Evolutionary conservation across 2,888 invertebrate genomes (phyloP).

Genomic region (Dasypolia templi): DNA sequence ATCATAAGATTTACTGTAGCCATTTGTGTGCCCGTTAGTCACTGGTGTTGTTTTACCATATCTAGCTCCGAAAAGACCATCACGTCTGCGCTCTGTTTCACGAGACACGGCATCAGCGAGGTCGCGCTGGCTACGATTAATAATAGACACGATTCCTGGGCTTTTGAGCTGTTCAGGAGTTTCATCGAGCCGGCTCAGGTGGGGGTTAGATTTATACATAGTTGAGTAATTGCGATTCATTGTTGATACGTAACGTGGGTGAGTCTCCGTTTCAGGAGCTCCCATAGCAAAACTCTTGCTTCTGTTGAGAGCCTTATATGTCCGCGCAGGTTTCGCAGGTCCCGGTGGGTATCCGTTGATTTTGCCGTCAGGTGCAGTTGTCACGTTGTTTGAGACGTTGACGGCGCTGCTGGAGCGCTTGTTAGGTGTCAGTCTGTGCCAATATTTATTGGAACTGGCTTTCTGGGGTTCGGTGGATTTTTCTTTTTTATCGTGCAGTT

Average conservation of each 20-base stretch:
- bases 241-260: slow-evolving; percentile 86
- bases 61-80: slow-evolving; percentile 89
- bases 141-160: slow-evolving; percentile 96
- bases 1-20: slow-evolving; percentile 85
- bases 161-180: slow-evolving; percentile 94
- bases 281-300: slow-evolving; percentile 97
- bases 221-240: slow-evolving; percentile 89
- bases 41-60: slow-evolving; percentile 90
- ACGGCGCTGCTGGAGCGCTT: slow-evolving; percentile 91
- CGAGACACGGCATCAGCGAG: slow-evolving; percentile 91
- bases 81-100: slow-evolving; percentile 88
- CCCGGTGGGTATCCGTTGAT: slow-evolving; percentile 89
- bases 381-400: slow-evolving; percentile 91
- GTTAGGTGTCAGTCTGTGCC: slow-evolving; percentile 89
- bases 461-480: slow-evolving; percentile 81
- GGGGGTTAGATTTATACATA: slow-evolving; percentile 95
- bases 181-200: slow-evolving; percentile 93
- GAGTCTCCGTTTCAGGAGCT: slow-evolving; percentile 89
- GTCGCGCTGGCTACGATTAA: slow-evolving; percentile 95
- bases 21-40: slow-evolving; percentile 87
- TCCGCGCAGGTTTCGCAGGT: slow-evolving; percentile 94
- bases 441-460: slow-evolving; percentile 85
- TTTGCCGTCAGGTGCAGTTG: slow-evolving; percentile 81
- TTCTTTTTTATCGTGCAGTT: slow-evolving; percentile 89
- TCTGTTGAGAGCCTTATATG: slow-evolving; percentile 94